Base-by-base conservation (phyloP, 2,888 invertebrate genomes). In the Agonopterix arenella region DNA sequence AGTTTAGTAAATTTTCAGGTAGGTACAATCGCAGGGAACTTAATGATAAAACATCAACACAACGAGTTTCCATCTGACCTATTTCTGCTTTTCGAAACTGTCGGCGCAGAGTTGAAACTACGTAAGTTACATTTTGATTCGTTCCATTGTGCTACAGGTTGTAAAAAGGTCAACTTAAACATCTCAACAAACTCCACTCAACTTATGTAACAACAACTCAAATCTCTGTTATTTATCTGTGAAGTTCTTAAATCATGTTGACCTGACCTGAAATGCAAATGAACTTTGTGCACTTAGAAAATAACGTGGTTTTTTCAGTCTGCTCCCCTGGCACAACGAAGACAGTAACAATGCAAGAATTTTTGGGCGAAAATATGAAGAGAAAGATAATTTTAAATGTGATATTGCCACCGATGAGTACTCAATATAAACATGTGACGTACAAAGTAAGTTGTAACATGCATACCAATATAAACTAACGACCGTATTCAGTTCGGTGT, bases 31-130 rank as follows among this genome's bases (percentile, higher is more conserved):
- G 93, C 92, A 47, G 93, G 93, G 1, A 93, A 93, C 65, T 63
- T 94, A 37, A 92, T 92, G 88, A 78, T 92, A 45, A 94, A 94
- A 68, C 90, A 93, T 61, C 68, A 82, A 11, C 77, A 90, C 52
- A 82, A 70, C 2, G 91, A 91, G 43, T 94, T 94, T 69, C 91
- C 92, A 0, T 93, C 94, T 0, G 93, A 94, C 64, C 60, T 94
- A n/a, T 93, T 91, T 64, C 62, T 92, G 38, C 78, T 92, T 8
- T 62, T 93, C 0, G 90, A 91, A 70, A 78, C 90, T 2, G 80
- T 90, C 36, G 89, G 90, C 43, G 90, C 91, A 0, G 64, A 75
- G 42, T 58, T 92, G 11, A 89, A 90, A 37, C 84, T 92, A 52
- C 77, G 92, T 91, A 68, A 66, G 76, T 59, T 2, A 49, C 46